Base-by-base conservation (phyloP, 2,888 invertebrate genomes). In the Eristalis tenax region DNA sequence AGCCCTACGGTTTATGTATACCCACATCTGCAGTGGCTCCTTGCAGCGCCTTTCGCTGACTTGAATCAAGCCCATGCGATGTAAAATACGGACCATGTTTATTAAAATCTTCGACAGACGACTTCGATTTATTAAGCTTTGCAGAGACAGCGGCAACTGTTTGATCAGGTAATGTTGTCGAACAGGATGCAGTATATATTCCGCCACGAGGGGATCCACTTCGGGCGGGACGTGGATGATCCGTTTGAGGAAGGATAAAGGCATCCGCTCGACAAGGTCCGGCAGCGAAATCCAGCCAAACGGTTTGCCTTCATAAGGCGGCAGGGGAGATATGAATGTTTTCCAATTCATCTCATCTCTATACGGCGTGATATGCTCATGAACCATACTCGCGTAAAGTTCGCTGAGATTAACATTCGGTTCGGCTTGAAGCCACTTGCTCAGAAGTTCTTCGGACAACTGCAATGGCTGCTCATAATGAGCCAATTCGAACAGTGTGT, bases 281-380 rank as follows among this genome's bases (percentile, higher is more conserved):
- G 95, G 94, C 85, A 96, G 93, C 70, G 96, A 93, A 35, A 95
- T 93, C 96, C 97, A 97, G 11, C 96, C 96, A 8, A 90, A 57
- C 0, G 94, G 93, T 93, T 95, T 96, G 18, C 94, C 94, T 91
- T 90, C 87, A 90, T 96, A 95, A 63, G 91, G 90, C 0, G 95
- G 95, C 63, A 97, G 90, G 0, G 96, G 96, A 0, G 96, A 94
- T 15, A 97, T 93, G 90, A 96, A 97, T 92, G 95, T 96, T 91
- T 95, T 95, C 96, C 96, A 97, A 89, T 93, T 94, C 5, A 95
- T 92, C n/a, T 90, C 90, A 70, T 94, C 93, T 4, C 93, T 93
- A 50, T 92, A 93, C 1, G 92, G 88, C 35, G 43, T n/a, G 1
- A 88, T 69, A 76, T 68, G 81, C 43, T 89, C 75, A 43, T 85